A percentile compares a stretch with the other conserved stretches of the same genome.
These are phyloP conservation scores for Halocaridina rubra DNA, from an alignment of 2,888 invertebrate species.

Conservation along the genomic window DNA sequence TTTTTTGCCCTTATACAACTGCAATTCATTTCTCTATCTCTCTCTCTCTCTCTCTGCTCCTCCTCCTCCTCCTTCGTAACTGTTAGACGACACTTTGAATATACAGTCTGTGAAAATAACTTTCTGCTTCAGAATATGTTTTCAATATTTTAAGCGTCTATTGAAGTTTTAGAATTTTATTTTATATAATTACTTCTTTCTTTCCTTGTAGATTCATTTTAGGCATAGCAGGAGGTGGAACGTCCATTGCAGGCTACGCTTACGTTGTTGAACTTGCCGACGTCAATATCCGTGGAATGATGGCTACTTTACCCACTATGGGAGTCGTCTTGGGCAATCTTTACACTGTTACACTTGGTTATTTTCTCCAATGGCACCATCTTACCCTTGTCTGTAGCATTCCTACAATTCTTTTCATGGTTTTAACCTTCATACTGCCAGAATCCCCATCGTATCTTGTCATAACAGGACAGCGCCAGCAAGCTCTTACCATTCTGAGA, in stretches of 20 bases:
- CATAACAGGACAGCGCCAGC: constrained; percentile 2
- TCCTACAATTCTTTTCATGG: background rate
- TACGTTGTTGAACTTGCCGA: constrained; percentile 40
- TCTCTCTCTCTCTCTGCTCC: too few species aligned
- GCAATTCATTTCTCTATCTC: too few species aligned
- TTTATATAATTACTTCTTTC: too few species aligned
- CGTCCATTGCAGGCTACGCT: constrained; percentile 42
- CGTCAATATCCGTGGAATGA: constrained; percentile 29
- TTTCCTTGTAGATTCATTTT: constrained; percentile 11
- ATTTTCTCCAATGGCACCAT: constrained; percentile 32
- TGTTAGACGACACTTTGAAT: too few species aligned
- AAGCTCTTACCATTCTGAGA: constrained; percentile 18
- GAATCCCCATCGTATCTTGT: constrained; percentile 40
- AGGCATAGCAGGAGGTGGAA: constrained; percentile 12
- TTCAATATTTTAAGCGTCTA: too few species aligned
- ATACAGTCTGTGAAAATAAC: too few species aligned
- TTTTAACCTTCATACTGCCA: constrained; percentile 11
- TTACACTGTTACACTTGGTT: constrained; percentile 34
- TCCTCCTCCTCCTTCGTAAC: too few species aligned
- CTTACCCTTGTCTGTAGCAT: constrained; percentile 17
- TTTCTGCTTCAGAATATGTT: background rate
- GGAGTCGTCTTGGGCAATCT: constrained; percentile 42
- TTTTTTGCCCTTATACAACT: too few species aligned
- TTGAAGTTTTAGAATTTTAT: too few species aligned
- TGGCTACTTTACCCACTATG: constrained; percentile 39